phyloP scores from a whole-genome alignment of 2,888 invertebrate species.

The Bombylius discolor region DNA sequence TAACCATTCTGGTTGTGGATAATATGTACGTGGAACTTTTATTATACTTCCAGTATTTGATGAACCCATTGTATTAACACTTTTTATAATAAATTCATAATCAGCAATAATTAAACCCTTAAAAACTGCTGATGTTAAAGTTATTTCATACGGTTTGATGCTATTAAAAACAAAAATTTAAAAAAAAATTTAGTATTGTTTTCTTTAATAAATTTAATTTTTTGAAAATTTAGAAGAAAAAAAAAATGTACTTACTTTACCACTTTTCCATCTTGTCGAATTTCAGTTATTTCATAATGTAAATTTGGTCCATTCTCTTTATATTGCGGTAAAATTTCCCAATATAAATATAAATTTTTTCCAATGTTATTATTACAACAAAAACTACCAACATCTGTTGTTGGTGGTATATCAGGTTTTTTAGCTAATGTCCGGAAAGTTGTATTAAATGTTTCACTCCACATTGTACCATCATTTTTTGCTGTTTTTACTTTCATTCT shows the following conservation, averaged over 20 bases:
- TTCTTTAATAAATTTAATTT: not conserved
- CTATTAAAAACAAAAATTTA: not conserved
- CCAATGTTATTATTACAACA: slow-evolving; percentile 44
- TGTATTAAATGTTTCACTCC: slow-evolving; percentile 54
- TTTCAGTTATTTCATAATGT: slow-evolving; percentile 47
- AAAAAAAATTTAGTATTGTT: not conserved
- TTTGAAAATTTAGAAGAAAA: too few relatives aligned
- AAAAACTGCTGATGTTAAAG: slow-evolving; percentile 6
- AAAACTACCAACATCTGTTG: slow-evolving; percentile 60
- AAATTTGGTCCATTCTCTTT: slow-evolving; percentile 64
- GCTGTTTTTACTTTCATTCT: slow-evolving; percentile 46
- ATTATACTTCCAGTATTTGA: slow-evolving; percentile 45
- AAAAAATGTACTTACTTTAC: slow-evolving; percentile 18
- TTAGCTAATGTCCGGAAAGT: slow-evolving; percentile 44
- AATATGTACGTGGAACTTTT: slow-evolving; percentile 39
- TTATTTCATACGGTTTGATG: slow-evolving; percentile 1
- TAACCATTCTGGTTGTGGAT: slow-evolving; percentile 41
- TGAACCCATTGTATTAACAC: slow-evolving; percentile 46
- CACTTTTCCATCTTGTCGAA: slow-evolving; percentile 20
- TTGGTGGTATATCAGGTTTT: slow-evolving; percentile 52
- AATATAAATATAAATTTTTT: slow-evolving; percentile 58
- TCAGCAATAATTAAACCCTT: not conserved
- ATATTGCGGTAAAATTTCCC: slow-evolving; percentile 57
- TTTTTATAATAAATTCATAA: slow-evolving; percentile 41
- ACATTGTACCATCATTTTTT: slow-evolving; percentile 42